Base-by-base conservation (phyloP, 2,113 vertebrate species). In the Calonectris borealis region DNA sequence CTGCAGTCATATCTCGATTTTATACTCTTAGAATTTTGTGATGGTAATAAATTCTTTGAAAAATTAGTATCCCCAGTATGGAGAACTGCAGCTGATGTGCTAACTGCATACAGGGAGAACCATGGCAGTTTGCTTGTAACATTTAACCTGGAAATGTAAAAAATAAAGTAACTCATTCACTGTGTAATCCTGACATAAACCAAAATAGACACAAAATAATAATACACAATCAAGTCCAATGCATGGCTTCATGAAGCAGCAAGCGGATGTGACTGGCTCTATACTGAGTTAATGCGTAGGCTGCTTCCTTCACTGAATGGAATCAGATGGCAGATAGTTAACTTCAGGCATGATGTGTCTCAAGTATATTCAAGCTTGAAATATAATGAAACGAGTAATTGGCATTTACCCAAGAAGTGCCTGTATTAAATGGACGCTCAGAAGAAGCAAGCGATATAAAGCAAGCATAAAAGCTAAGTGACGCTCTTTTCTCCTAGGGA, bases 1-100 rank as follows among this genome's bases (percentile, higher is more conserved):
- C 22, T 75, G 48, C 31, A 89, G 40, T 79, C 57, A 7, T 95
- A 80, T 65, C 42, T 96, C 86, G 92, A 64, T 83, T 96, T 95
- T 88, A 73, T 77, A n/a, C 48, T 51, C 42, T 34, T 16, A 55
- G 71, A 52, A 86, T 96, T 94, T 92, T 96, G 44, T 76, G 79
- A 52, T 40, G 34, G 49, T 16, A 75, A 69, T 75, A 96, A 94
- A 95, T 93, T 91, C 3, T 84, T 94, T 84, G 29, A 78, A 92
- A 97, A 93, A 83, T 54, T 79, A 61, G 21, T 84, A 61, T 65
- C 38, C 46, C 65, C 25, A 24, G 9, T 52, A 38, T 1, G 3
- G 72, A 75, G 34, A 88, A 76, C 90, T 83, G 72, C 44, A 92
- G 34, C 60, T 72, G 20, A 78, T 49, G 12, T 34, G 55, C 11